Base-by-base conservation (phyloP, 2,797 vertebrate genomes). In the Chrosomus eos region DNA sequence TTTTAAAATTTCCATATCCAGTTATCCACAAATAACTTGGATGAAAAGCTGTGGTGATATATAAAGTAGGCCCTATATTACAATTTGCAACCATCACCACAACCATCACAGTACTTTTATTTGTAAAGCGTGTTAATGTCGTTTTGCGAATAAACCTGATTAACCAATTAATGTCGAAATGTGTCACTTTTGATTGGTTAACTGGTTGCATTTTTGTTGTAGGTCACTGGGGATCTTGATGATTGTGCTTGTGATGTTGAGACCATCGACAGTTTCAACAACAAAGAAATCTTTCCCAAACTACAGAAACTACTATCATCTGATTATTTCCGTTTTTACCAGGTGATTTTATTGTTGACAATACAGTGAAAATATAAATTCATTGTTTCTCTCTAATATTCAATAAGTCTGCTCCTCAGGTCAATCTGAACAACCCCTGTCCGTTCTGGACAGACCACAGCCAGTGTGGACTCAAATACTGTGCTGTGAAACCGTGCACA, bases 241-340 rank as follows among this genome's bases (percentile, higher is more conserved):
- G 98, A 99, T 80, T 99, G 98, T 18, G 91, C 95, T 14, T 99
- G 97, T 88, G 97, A 99, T 58, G 95, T 98, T n/a, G 97, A 99
- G 92, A 97, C 97, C 58, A 97, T 99, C 0, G 96, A 98, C 84
- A 74, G 66, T 77, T 98, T 98, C 91, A 99, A 98, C 94, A 99
- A 98, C 89, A 78, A 95, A 86, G 92, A 90, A 73, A 93, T 99
- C 55, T 98, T 97, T 82, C 95, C 96, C 66, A 95, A 95, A 87
- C 92, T 99, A 45, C 95, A 97, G 71, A 88, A 92, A 55, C 96
- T 99, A 5, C 94, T 99, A 53, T 90, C 96, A 89, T 96, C 95
- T 0, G 95, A 98, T 89, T 99, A 98, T 83, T 99, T 99, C 88
- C 95, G 97, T 92, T 98, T 98, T 90, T 99, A 98, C 89, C 96